These are phyloP conservation scores for Protodeltote pygarga DNA, from an alignment of 2,888 invertebrate genomes.

Conservation along the genomic window DNA sequence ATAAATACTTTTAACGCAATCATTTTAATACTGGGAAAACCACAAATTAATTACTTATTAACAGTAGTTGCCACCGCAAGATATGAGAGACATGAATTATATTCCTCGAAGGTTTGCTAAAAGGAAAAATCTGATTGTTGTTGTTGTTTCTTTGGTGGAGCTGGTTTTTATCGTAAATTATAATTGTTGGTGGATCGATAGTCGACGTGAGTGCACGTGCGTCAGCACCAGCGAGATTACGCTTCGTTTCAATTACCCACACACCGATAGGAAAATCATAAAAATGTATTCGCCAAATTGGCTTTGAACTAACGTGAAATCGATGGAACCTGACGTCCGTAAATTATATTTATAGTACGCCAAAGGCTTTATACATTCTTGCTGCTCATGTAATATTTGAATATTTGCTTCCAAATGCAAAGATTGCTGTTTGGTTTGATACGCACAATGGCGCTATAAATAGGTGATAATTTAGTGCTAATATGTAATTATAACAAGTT, in stretches of 20 bases:
- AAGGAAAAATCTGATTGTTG: slow-evolving; percentile 42
- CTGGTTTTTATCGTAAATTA: slow-evolving; percentile 61
- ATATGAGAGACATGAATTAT: slow-evolving; percentile 6
- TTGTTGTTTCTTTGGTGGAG: slow-evolving; percentile 45
- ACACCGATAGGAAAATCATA: slow-evolving; percentile 68
- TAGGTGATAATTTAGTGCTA: slow-evolving; percentile 36
- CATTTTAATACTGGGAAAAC: slow-evolving; percentile 33
- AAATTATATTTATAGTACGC: slow-evolving; percentile 43
- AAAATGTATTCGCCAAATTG: slow-evolving; percentile 67
- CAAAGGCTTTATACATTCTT: slow-evolving; percentile 13
- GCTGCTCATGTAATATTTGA: too few species aligned
- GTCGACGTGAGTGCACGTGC: slow-evolving; percentile 62
- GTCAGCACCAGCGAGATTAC: slow-evolving; percentile 68
- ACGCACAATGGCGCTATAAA: slow-evolving; percentile 22
- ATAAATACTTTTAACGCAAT: background rate
- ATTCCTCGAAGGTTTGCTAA: slow-evolving; percentile 15
- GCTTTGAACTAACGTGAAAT: slow-evolving; percentile 55
- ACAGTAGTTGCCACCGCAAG: slow-evolving; percentile 25
- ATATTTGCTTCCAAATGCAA: too few species aligned
- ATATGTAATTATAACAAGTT: slow-evolving; percentile 42
- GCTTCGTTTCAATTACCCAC: slow-evolving; percentile 64
- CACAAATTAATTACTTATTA: slow-evolving; percentile 23
- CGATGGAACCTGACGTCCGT: slow-evolving; percentile 28
- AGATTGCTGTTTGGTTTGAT: too few species aligned
- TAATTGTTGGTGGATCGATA: slow-evolving; percentile 61